These are phyloP conservation scores for Caenorhabditis sp. DNA, from an alignment of 2,888 invertebrate species.

Conservation along the genomic window DNA sequence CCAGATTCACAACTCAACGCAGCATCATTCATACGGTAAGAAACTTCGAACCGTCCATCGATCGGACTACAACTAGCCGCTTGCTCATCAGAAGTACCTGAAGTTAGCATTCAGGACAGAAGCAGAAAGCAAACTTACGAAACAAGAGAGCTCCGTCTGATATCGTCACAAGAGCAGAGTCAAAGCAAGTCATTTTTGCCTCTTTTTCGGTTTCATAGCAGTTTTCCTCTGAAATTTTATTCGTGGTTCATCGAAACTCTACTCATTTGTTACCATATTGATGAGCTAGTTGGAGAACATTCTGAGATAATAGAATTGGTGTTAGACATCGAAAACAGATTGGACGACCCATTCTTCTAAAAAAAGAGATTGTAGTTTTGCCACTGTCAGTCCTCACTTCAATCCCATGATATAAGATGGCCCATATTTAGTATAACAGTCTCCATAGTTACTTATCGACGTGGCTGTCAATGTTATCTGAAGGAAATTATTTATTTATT, in stretches of 20 bases:
- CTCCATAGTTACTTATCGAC: conserved; percentile 75
- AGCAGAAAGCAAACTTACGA: conserved; percentile 41
- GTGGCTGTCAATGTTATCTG: conserved; percentile 69
- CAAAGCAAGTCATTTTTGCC: conserved; percentile 76
- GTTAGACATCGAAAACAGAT: conserved; percentile 78
- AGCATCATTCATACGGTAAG: conserved; percentile 69
- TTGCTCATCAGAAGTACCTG: conserved; percentile 65
- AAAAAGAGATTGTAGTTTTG: too few relatives aligned
- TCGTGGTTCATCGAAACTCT: too few relatives aligned
- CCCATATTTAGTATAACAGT: conserved; percentile 73
- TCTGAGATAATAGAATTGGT: conserved; percentile 69
- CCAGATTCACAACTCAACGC: conserved; percentile 69
- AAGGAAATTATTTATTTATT: not conserved
- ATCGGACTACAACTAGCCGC: conserved; percentile 71
- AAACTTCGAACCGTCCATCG: conserved; percentile 73
- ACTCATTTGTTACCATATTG: conserved; percentile 76
- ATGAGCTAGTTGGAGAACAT: conserved; percentile 77
- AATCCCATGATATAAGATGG: conserved; percentile 76
- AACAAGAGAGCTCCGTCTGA: conserved; percentile 74
- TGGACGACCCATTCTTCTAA: conserved; percentile 74
- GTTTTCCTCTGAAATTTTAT: conserved; percentile 71
- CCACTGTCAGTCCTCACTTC: conserved; percentile 68
- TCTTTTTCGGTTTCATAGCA: conserved; percentile 72
- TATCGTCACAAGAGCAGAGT: conserved; percentile 65
- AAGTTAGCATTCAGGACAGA: not conserved